Percentiles rank a stretch among this genome's conserved stretches.
Conservation (phyloP, 2,888 invertebrate genomes). For the Tholera decimalis region DNA sequence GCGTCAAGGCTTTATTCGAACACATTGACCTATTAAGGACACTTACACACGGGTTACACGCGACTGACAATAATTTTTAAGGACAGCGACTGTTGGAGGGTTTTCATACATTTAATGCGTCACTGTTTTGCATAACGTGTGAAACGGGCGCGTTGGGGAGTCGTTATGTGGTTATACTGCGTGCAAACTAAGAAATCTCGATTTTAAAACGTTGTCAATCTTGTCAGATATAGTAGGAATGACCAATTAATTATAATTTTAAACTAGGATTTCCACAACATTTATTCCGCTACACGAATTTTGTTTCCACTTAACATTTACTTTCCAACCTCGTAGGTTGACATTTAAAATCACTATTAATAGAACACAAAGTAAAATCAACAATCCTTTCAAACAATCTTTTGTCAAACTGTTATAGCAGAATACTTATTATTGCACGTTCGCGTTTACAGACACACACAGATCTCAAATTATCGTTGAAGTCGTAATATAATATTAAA, state of each 20-base stretch:
- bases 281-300: neutral
- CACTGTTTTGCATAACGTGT: neutral
- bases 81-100: neutral
- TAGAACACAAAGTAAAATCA: neutral
- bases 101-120: neutral
- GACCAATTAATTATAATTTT: neutral
- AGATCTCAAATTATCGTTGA: neutral
- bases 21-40: neutral
- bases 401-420: neutral
- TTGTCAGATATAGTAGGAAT: neutral
- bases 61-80: neutral
- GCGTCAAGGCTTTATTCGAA: conserved; percentile 14
- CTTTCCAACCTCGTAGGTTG: neutral
- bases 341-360: neutral
- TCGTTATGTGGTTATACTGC: neutral
- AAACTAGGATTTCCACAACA: neutral
- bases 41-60: neutral
- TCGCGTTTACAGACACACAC: neutral
- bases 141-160: neutral
- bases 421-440: neutral
- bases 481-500: neutral
- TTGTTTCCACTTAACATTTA: neutral
- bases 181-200: neutral
- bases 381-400: conserved; percentile 1
- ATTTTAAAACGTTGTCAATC: neutral